These are phyloP conservation scores for Sarotherodon lohbergeri DNA, from an alignment of 2,113 vertebrate genomes.

Conservation along the genomic window DNA sequence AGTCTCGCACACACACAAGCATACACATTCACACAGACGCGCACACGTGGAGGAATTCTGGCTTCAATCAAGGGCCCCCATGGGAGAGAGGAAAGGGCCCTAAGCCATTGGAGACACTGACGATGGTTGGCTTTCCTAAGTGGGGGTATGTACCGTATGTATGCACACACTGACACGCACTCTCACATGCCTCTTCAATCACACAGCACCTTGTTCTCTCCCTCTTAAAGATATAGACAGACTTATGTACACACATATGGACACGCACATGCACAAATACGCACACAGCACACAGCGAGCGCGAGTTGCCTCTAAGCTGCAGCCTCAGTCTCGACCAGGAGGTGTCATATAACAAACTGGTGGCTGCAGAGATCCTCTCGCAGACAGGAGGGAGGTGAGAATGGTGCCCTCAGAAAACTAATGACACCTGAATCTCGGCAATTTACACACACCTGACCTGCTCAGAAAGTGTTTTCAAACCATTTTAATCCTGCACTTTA, in stretches of 20 bases:
- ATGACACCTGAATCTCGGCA: not conserved
- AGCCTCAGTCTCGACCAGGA: constrained; percentile 54
- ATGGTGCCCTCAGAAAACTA: not conserved
- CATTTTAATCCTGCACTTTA: not conserved
- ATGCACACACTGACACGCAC: not conserved
- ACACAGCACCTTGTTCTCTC: constrained; percentile 6
- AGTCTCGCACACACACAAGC: constrained; percentile 10
- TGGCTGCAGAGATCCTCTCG: not conserved
- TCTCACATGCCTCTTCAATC: not conserved
- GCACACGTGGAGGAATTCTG: constrained; percentile 75
- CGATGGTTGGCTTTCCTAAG: constrained; percentile 61
- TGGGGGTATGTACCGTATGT: constrained; percentile 38
- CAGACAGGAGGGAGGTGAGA: not conserved
- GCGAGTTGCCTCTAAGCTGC: constrained; percentile 8
- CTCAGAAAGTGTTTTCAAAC: not conserved
- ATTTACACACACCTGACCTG: not conserved
- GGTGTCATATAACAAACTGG: constrained; percentile 37
- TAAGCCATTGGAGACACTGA: constrained; percentile 61
- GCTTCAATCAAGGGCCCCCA: constrained; percentile 56
- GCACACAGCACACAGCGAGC: not conserved
- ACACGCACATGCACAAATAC: not conserved
- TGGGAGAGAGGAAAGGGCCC: constrained; percentile 57
- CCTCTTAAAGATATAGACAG: constrained; percentile 5
- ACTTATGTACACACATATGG: not conserved
- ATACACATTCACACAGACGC: constrained; percentile 12